Evolutionary conservation across 2,888 invertebrate species (phyloP), one percentile per base, ranked within the genome.

Genomic region (Tipula unca): DNA sequence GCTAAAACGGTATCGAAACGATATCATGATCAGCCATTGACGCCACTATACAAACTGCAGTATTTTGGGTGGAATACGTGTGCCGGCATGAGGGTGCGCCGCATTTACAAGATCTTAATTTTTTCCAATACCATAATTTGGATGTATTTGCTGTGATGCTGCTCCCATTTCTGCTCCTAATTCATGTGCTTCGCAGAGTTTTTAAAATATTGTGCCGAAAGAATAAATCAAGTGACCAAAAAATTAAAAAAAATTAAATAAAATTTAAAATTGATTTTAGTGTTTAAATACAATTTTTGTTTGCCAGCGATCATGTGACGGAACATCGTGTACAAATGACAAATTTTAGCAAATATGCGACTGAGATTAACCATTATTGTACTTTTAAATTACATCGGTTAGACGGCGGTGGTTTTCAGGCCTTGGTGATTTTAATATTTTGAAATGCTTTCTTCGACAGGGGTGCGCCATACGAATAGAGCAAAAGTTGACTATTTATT

Each of bases 11-110:
- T 91, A 1, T 90, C 92, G 0, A 86, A 85, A 3, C 89, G 90
- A 86, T 92, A 91, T 86, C 91, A 89, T 87, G 92, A 92, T 87
- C 90, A 92, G 85, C 92, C 92, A 0, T 88, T 91, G 89, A 89
- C 87, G 69, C 89, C 91, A 0, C 14, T 32, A 87, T 92, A 85
- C 91, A 92, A 84, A 91, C 92, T 0, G 91, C 92, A 0, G 89
- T 92, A 87, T 92, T 88, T 88, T 92, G 92, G 92, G 90, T 92
- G 36, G 92, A 92, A 87, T 92, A 92, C 87, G 90, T 92, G 0
- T 89, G 92, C 5, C 89, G 92, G 85, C 88, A 92, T 87, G 91
- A 91, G 85, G 92, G 92, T 35, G 91, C 91, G 0, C 88, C 89
- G 1, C 90, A 88, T 86, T 89, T 92, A 87, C 91, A 89, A 29